A percentile compares a stretch with the other conserved stretches of the same genome.
Evolutionary conservation across 2,888 invertebrate species (phyloP).

Genomic region (Tenthredo distinguenda): DNA sequence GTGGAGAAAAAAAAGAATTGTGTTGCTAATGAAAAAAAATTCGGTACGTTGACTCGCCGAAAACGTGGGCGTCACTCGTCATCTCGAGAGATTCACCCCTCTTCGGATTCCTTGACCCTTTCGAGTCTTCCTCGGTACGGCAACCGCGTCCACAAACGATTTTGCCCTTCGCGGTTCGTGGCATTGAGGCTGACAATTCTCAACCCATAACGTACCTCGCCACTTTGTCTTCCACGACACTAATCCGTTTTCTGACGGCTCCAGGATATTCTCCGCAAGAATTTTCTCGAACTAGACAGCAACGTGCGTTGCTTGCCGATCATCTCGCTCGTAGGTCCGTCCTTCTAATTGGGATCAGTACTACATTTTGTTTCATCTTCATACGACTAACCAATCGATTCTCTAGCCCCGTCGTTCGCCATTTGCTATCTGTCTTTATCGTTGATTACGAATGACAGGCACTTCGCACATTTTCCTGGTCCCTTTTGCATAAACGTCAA

Average conservation of each 20-base stretch:
- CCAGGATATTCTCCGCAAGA: not conserved
- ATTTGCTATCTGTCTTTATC: not conserved
- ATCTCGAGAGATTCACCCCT: slow-evolving; percentile 12
- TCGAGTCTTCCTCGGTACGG: slow-evolving; percentile 37
- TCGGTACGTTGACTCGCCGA: not conserved
- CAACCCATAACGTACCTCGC: slow-evolving; percentile 43
- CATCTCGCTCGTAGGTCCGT: not conserved
- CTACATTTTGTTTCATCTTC: not conserved
- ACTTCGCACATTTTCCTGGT: not conserved
- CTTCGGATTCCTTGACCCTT: slow-evolving; percentile 31
- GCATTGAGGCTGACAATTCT: slow-evolving; percentile 40
- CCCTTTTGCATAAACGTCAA: not conserved
- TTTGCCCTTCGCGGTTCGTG: not conserved
- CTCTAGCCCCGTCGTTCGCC: not conserved
- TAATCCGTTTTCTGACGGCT: slow-evolving; percentile 36
- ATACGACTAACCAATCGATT: not conserved
- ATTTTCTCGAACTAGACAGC: slow-evolving; percentile 11
- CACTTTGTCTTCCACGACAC: slow-evolving; percentile 46
- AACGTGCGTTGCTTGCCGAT: slow-evolving; percentile 11
- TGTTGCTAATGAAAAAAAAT: not conserved
- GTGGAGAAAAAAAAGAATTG: not conserved
- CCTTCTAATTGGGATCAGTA: not conserved
- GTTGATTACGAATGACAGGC: not conserved
- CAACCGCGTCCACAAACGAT: slow-evolving; percentile 41
- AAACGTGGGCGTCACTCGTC: slow-evolving; percentile 27